phyloP scores from a whole-genome alignment of 1,140 invertebrate genomes.

The Helicoverpa zea region DNA sequence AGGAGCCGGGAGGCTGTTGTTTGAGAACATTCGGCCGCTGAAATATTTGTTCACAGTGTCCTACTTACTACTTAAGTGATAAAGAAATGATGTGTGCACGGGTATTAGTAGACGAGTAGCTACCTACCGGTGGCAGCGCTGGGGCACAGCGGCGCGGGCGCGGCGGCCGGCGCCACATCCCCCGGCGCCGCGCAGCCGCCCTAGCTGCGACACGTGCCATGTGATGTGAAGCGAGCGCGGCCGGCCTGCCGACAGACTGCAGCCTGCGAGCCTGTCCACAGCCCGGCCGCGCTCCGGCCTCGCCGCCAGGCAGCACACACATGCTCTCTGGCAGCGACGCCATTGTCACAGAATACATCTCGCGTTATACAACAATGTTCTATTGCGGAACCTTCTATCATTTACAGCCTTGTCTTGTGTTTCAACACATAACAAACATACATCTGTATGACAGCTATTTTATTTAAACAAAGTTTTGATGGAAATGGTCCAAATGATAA shows the following conservation, averaged over 20 bases:
- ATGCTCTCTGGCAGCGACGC: neutral
- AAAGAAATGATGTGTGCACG: conserved; percentile 16
- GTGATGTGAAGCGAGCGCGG: conserved; percentile 2
- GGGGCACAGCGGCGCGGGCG: conserved; percentile 1
- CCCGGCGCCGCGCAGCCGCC: too few species aligned
- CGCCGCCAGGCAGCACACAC: neutral
- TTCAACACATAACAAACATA: conserved; percentile 1
- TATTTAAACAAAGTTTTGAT: neutral
- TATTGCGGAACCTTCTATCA: neutral
- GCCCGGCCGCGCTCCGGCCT: neutral
- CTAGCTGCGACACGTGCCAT: conserved; percentile 30
- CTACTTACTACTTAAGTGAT: neutral
- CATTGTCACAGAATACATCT: conserved; percentile 31
- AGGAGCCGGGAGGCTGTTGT: conserved; percentile 34
- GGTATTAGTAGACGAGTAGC: conserved; percentile 13
- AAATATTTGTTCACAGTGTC: conserved; percentile 13
- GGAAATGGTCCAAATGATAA: neutral
- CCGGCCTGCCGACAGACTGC: neutral
- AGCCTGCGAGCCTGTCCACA: neutral
- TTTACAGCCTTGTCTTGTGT: conserved; percentile 1
- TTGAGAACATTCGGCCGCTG: conserved; percentile 9
- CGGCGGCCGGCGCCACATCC: neutral
- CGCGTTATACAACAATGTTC: neutral
- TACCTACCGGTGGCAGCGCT: conserved; percentile 24
- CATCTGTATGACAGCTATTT: neutral